Evolutionary conservation across 1,140 invertebrate genomes (phyloP).

Genomic region (Drosophila bocki): DNA sequence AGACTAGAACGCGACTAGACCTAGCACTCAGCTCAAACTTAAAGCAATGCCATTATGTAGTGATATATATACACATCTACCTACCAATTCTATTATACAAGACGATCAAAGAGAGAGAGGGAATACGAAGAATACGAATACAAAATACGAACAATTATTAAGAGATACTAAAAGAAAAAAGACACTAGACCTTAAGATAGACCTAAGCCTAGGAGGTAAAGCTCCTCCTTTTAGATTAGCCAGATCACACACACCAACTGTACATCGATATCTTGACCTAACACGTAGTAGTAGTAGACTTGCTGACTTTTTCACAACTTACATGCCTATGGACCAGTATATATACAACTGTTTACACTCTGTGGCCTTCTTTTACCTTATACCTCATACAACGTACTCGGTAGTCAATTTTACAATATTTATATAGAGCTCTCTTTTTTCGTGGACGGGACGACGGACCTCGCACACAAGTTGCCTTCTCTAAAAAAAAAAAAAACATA

Average conservation of each 20-base stretch:
- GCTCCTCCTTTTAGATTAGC: slow-evolving; percentile 22
- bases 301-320: slow-evolving; percentile 71
- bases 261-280: slow-evolving; percentile 54
- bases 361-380: slow-evolving; percentile 79
- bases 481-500: slow-evolving; percentile 10
- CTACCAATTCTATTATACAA: slow-evolving; percentile 39
- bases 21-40: slow-evolving; percentile 52
- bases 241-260: slow-evolving; percentile 29
- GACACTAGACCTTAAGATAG: slow-evolving; percentile 34
- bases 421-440: slow-evolving; percentile 34
- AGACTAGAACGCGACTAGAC: not conserved
- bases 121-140: not conserved
- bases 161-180: slow-evolving; percentile 7
- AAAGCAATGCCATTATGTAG: slow-evolving; percentile 84
- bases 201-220: slow-evolving; percentile 3
- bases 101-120: slow-evolving; percentile 36
- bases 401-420: slow-evolving; percentile 76
- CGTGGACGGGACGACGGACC: slow-evolving; percentile 33
- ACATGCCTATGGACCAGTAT: slow-evolving; percentile 70
- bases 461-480: slow-evolving; percentile 80
- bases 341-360: slow-evolving; percentile 72
- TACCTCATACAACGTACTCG: slow-evolving; percentile 82
- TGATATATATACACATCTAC: slow-evolving; percentile 68
- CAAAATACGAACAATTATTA: slow-evolving; percentile 26
- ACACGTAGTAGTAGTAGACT: slow-evolving; percentile 45